A percentile compares a stretch with the other conserved stretches of the same genome.
phyloP scores from a whole-genome alignment of 2,113 vertebrate genomes.

The Calidris pugnax region DNA sequence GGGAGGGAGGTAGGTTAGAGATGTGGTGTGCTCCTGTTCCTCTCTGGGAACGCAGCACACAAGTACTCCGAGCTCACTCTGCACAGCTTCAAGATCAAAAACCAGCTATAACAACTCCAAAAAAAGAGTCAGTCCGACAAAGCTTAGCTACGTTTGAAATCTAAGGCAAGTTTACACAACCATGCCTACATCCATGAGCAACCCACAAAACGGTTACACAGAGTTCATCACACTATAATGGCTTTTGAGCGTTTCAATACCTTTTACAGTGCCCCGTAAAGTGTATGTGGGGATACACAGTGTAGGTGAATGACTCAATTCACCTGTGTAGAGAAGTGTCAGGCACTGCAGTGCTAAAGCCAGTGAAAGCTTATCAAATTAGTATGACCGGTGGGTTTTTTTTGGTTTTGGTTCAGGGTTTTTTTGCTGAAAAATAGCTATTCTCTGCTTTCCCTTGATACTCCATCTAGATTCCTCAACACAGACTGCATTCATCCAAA shows the following conservation, averaged over 20 bases:
- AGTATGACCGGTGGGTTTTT: neutral
- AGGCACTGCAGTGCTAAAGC: neutral
- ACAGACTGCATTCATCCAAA: neutral
- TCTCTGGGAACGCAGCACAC: neutral
- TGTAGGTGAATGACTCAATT: neutral
- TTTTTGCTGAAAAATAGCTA: neutral
- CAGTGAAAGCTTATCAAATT: neutral
- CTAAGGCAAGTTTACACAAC: accelerated
- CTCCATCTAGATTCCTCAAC: neutral
- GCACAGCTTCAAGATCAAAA: neutral
- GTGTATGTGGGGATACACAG: neutral
- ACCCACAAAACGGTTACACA: neutral
- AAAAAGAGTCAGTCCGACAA: neutral
- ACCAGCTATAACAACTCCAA: neutral
- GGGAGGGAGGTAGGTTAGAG: neutral
- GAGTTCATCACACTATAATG: neutral
- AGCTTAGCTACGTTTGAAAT: neutral
- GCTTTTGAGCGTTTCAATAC: neutral
- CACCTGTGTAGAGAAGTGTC: neutral
- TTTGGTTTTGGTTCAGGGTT: no score
- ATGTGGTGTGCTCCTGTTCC: neutral
- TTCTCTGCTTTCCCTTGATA: neutral
- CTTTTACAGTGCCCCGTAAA: neutral
- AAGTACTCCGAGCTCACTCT: neutral
- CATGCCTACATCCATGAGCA: neutral